Evolutionary conservation across 2,113 vertebrate genomes (phyloP), one percentile per base, ranked within the genome.

Genomic region (Eleginops maclovinus): DNA sequence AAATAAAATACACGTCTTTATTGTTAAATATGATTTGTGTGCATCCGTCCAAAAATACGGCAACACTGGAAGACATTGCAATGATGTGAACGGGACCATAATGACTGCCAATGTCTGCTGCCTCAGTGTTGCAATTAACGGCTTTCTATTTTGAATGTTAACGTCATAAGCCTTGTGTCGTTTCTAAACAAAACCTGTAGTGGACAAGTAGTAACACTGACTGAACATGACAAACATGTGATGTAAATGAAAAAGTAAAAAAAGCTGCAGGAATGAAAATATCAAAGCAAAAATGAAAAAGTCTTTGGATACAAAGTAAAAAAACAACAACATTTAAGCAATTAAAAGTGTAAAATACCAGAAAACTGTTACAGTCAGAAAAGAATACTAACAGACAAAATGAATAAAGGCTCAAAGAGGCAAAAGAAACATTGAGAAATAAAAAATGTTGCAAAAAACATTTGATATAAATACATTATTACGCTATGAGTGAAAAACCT

Each of bases 51-150:
- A 69, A 79, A 78, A 31, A 19, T 7, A 79, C 59, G 54, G 54
- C 43, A 62, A 72, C 79, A 62, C 79, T 76, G 89, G 88, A 90
- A 92, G 88, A 93, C 87, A 75, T 22, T 70, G 83, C 61, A 59
- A 77, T 65, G 63, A 75, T 49, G 50, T 59, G 66, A 72, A 44
- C 36, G 13, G 66, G 54, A 72, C 73, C 49, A 19, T 53, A 26
- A 64, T 43, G 68, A 78, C 51, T 11, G 54, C 77, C 75, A 77
- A 82, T 66, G 72, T 85, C 81, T 72, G 73, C 75, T 69, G 73
- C 72, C 59, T 75, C 59, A 72, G 71, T 81, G 81, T 82, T 67
- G 77, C 19, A 28, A 71, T n/a, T 4, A 47, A 51, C 9, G 16
- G 43, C 56, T 59, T 69, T 63, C 10, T 0, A n/a, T 36, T 68